phyloP scores from a whole-genome alignment of 1,140 invertebrate species.

The Archegozetes longisetosus region DNA sequence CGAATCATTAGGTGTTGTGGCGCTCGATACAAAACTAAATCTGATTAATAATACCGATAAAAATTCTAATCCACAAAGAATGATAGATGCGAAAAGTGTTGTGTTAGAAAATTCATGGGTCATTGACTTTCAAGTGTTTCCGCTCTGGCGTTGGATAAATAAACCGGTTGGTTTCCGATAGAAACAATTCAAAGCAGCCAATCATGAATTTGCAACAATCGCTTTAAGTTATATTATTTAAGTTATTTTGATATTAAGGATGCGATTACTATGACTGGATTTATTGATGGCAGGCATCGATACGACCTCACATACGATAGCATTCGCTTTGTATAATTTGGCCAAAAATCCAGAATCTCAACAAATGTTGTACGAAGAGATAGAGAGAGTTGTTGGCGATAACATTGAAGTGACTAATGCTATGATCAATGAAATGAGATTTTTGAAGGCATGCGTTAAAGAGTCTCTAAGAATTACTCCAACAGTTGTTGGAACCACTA shows the following conservation, averaged over 20 bases:
- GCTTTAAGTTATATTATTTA: slow-evolving; percentile 35
- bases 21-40: too few relatives aligned
- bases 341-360: background rate
- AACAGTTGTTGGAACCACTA: background rate
- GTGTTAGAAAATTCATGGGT: slow-evolving; percentile 47
- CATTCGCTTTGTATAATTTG: background rate
- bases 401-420: background rate
- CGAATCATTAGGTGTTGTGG: slow-evolving; percentile 31
- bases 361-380: background rate
- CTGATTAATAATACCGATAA: too few relatives aligned
- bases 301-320: background rate
- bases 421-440: background rate
- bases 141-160: slow-evolving; percentile 46
- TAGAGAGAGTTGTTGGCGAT: background rate
- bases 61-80: too few relatives aligned
- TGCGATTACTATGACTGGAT: slow-evolving; percentile 45
- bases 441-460: slow-evolving; percentile 2
- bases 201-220: slow-evolving; percentile 40
- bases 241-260: slow-evolving; percentile 45
- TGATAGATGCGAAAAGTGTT: too few relatives aligned
- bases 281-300: slow-evolving; percentile 1
- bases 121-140: slow-evolving; percentile 49
- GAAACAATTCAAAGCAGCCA: slow-evolving; percentile 20
- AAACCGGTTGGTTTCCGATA: slow-evolving; percentile 18
- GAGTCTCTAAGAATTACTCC: background rate